Evolutionary conservation across 92 coral and sea anemone genomes (phyloP), one percentile per base, ranked within the genome.

Genomic region (Epizoanthus ramosus): DNA sequence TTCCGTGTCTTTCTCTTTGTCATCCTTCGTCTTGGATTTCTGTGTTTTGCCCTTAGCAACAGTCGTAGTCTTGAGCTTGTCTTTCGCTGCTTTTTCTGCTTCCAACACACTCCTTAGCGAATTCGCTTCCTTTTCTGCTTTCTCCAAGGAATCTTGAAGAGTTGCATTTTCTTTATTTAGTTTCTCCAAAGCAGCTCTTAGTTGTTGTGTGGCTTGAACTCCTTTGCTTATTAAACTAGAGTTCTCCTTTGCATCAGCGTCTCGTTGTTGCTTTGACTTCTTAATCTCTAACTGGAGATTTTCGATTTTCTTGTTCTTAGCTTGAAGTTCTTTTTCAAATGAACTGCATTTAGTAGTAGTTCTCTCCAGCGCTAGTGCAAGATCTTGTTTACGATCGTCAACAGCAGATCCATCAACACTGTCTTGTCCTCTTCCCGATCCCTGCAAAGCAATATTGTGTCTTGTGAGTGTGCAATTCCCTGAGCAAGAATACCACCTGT

Each of bases 141-240:
- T 92, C 73, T 96, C 99, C 73, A 96, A 75, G 16, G 95, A 92
- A 14, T 81, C 92, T 37, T 95, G 95, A 63, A 95, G 92, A 13
- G 89, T 80, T 60, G 91, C 90, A 53, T 89, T 96, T 59, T 96
- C 99, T 71, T 96, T 94, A 63, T 94, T 96, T 35, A 96, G 72
- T 84, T 96, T 94, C 16, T 92, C 98, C 18, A 94, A 86, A 3
- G 98, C 99, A n/a, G 95, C 85, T 73, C 91, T 92, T 31, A 96
- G 73, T 16, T 89, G 93, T 64, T 90, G 89, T 12, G 77, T 89
- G 45, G 88, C 86, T 43, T 93, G 92, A 4, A 80, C 67, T 4
- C 92, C 88, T 60, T 89, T 92, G 22, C 54, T 71, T 7, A 76
- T 68, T 43, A 89, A 71, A 24, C 47, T 79, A 21, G 85, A 83